Evolutionary conservation across 1,140 invertebrate genomes (phyloP).

Genomic region (Lithobius niger): DNA sequence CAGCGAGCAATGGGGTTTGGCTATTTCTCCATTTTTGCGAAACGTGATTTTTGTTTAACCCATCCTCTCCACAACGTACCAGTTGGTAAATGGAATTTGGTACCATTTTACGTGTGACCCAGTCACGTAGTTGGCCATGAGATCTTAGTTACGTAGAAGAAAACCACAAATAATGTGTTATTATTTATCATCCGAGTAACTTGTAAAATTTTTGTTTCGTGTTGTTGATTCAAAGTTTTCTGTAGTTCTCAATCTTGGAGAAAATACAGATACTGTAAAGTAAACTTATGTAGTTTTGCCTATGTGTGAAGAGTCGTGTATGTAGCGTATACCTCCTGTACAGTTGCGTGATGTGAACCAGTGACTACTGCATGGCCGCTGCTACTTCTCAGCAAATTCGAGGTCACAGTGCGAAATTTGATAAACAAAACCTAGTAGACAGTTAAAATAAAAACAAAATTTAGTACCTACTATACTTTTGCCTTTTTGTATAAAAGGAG

Average conservation of each 20-base stretch:
- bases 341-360: constrained; percentile 5
- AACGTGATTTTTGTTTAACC: too few relatives aligned
- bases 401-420: too few relatives aligned
- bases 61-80: too few relatives aligned
- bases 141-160: not conserved
- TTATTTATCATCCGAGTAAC: constrained; percentile 6
- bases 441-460: too few relatives aligned
- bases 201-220: constrained; percentile 1
- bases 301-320: constrained; percentile 11
- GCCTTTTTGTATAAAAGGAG: too few relatives aligned
- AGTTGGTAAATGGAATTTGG: too few relatives aligned
- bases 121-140: too few relatives aligned
- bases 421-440: too few relatives aligned
- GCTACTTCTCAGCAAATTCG: not conserved
- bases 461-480: too few relatives aligned
- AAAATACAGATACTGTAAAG: constrained; percentile 3
- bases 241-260: constrained; percentile 1
- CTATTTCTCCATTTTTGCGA: too few relatives aligned
- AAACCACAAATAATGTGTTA: not conserved
- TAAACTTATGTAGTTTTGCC: constrained; percentile 8
- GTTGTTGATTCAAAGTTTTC: constrained; percentile 2
- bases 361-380: not conserved
- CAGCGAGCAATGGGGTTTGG: too few relatives aligned
- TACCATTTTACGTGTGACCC: too few relatives aligned
- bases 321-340: constrained; percentile 12